Evolutionary conservation across 2,113 vertebrate species (phyloP), one percentile per base, ranked within the genome.

Genomic region (Drymodes brunneopygia): DNA sequence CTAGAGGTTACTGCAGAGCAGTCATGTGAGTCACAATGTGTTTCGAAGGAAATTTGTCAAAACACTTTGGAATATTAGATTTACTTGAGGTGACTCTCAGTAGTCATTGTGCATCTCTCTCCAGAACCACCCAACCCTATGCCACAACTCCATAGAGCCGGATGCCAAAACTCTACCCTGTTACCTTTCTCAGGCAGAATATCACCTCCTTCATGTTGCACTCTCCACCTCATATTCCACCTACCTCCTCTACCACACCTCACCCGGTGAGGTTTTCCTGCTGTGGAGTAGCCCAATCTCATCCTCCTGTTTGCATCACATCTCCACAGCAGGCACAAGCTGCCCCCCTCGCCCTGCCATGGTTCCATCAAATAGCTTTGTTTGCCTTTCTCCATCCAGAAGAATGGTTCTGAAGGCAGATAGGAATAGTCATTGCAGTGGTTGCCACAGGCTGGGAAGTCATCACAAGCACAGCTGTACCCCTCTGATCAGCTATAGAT

Each of bases 1-100:
- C 67, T 81, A 92, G 91, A 94, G 67, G 60, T 92, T 79, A 93
- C 67, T 78, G 88, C 79, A 74, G 88, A 94, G 79, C 90, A 86
- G 51, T 16, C 47, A 15, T 77, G 60, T 21, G 70, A 90, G 67
- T 38, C 0, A 0, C 22, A 42, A 13, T 19, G 15, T 28, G 11
- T 66, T 95, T 10, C 6, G 0, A 79, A 21, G 44, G 35, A 77
- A 77, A 96, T 54, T 5, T 36, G 47, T 16, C 33, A 36, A 51
- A 70, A 73, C 70, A 38, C 29, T 88, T 45, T 27, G 62, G 25
- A 91, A 70, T 85, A 80, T 56, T 25, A 36, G 42, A 73, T 33
- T 35, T 31, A 70, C n/a, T 89, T 67, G 12, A 72, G 36, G 11
- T 53, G 29, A 48, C 12, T 77, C 27, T 53, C 36, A 51, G 36